phyloP scores from a whole-genome alignment of 2,888 invertebrate genomes.

The Drosophila fungiperda region DNA sequence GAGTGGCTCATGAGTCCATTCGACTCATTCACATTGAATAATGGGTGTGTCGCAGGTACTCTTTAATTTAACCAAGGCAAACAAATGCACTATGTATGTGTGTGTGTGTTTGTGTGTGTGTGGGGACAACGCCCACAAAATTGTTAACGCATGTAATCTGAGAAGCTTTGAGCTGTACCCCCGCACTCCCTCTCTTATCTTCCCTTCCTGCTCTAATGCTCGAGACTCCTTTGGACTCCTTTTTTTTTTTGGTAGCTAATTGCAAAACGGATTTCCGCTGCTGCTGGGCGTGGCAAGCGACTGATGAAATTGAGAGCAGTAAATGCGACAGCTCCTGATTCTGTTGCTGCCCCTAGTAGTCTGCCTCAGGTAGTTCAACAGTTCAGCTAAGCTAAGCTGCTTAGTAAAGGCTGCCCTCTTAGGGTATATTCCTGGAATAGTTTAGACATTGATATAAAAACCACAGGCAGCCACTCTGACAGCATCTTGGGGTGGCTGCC shows the following conservation, averaged over 20 bases:
- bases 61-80: constrained; percentile 58
- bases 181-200: not conserved
- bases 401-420: constrained; percentile 27
- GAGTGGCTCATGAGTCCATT: constrained; percentile 45
- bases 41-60: constrained; percentile 69
- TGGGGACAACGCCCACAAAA: constrained; percentile 51
- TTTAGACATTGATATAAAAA: constrained; percentile 76
- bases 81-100: constrained; percentile 36
- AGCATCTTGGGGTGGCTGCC: constrained; percentile 54
- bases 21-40: constrained; percentile 45
- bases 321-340: constrained; percentile 21
- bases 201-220: not conserved
- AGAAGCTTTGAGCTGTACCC: constrained; percentile 43
- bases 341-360: not conserved
- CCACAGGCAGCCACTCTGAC: constrained; percentile 58
- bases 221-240: constrained; percentile 12
- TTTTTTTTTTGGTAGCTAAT: constrained; percentile 54
- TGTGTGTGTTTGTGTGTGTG: constrained; percentile 19
- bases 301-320: constrained; percentile 74
- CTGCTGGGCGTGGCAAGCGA: constrained; percentile 70
- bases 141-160: constrained; percentile 69
- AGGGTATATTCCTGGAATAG: constrained; percentile 63
- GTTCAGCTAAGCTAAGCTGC: constrained; percentile 44
- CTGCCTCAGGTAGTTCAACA: constrained; percentile 38
- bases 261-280: constrained; percentile 79